Evolutionary conservation across 2,113 vertebrate genomes (phyloP), one percentile per base, ranked within the genome.

Genomic region (Tautogolabrus adspersus): DNA sequence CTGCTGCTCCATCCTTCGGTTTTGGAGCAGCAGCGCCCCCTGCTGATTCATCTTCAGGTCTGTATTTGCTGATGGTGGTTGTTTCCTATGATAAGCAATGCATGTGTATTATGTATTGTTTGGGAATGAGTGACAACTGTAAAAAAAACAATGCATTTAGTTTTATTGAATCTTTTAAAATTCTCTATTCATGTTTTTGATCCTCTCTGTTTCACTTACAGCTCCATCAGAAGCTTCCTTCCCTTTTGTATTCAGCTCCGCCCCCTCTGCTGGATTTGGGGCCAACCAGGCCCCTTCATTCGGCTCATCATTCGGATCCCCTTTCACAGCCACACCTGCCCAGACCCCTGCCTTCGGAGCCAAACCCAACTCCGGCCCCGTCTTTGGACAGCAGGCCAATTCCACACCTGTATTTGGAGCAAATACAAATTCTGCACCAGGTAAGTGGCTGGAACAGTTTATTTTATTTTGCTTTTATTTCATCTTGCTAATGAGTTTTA

Each of bases 271-370:
- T 21, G 94, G 95, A 3, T 97, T 98, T 54, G 96, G 96, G 1
- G 42, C 94, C 66, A 91, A 59, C 56, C 96, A 96, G 90, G 87
- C 95, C n/a, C 94, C 96, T 42, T 81, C 95, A 0, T 98, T 98
- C 67, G 96, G 96, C 8, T 93, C 96, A 0, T 82, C 94, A 2
- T 99, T 99, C 44, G 96, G 95, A 7, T 95, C 96, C 34, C 79
- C 96, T 38, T 98, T 98, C 77, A 81, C 95, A 13, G 84, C 93
- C 22, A 72, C 93, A 4, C 78, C 92, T 7, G 55, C 96, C 59
- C 96, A 96, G 72, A 79, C 95, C 10, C 94, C 95, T 1, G 86
- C 95, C 62, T 99, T 99, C 1, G 96, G 97, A 74, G 89, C 95
- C 0, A 95, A 95, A 84, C 92, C 96, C 0, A 96, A 93, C 66